Conservation (phyloP, 2,797 vertebrate species). For the Sebastes ruberrimus region DNA sequence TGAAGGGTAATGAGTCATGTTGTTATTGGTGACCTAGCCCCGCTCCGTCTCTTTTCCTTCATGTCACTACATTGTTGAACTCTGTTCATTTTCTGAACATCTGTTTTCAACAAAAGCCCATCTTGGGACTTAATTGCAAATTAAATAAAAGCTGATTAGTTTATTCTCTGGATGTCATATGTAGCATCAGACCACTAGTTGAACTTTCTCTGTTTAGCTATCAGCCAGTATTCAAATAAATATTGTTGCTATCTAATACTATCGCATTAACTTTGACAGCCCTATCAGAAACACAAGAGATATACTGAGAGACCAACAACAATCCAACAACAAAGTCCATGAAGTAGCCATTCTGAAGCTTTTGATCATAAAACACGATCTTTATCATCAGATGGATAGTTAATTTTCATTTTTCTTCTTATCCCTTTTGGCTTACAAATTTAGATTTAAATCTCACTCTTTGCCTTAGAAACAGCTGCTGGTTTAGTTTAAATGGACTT, state of each 20-base stretch:
- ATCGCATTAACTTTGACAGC: too few species aligned
- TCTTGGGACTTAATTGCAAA: constrained; percentile 1
- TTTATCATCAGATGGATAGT: background rate
- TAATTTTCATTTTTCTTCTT: background rate
- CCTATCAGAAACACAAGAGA: background rate
- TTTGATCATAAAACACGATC: background rate
- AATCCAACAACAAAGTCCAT: background rate
- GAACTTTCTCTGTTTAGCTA: constrained; percentile 5
- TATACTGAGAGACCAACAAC: background rate
- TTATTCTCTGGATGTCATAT: background rate
- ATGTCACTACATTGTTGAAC: background rate
- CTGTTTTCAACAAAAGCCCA: constrained; percentile 17
- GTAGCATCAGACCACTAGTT: background rate
- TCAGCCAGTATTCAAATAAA: background rate
- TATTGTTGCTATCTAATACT: too few species aligned
- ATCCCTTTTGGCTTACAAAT: too few species aligned
- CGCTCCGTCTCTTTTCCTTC: background rate
- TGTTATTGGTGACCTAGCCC: background rate
- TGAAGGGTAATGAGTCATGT: constrained; percentile 16
- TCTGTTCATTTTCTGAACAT: constrained; percentile 6
- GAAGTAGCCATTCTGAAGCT: background rate
- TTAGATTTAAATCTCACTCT: background rate
- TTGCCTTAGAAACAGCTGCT: background rate
- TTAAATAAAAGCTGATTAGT: constrained; percentile 35
- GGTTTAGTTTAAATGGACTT: background rate